Evolutionary conservation across 2,113 vertebrate genomes (phyloP).

Genomic region (Spermophilus dauricus): DNA sequence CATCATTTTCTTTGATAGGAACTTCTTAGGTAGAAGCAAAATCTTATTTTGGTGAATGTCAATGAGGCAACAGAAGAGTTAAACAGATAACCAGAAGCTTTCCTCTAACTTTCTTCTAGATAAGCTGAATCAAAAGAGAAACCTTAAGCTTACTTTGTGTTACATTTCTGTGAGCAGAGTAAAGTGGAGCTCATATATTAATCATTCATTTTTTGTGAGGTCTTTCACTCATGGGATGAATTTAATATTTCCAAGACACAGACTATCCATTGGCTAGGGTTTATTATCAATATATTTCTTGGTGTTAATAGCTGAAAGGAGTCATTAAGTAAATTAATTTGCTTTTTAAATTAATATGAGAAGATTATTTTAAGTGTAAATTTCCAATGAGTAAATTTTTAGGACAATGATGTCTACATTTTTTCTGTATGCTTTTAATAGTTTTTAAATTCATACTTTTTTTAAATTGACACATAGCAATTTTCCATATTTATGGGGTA

Average conservation of each 20-base stretch:
- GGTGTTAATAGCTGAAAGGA: constrained; percentile 52
- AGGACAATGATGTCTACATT: not conserved
- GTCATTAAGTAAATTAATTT: constrained; percentile 68
- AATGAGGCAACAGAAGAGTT: not conserved
- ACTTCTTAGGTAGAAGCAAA: constrained; percentile 20
- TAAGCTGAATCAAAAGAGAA: constrained; percentile 16
- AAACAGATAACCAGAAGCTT: constrained; percentile 27
- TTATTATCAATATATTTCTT: constrained; percentile 49
- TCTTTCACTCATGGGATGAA: not conserved
- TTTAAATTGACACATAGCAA: not conserved
- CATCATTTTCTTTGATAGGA: not conserved
- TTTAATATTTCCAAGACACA: constrained; percentile 53
- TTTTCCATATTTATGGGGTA: not conserved
- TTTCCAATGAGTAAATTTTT: constrained; percentile 79
- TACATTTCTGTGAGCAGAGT: not conserved
- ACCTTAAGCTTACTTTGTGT: not conserved
- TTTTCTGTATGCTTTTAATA: not conserved
- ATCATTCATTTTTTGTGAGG: constrained; percentile 60
- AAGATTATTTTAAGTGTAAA: constrained; percentile 78
- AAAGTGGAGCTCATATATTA: not conserved
- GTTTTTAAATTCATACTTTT: not conserved
- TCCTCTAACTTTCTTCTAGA: not conserved
- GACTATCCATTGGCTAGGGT: not conserved
- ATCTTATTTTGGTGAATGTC: constrained; percentile 33
- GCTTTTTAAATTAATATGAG: constrained; percentile 72